A percentile compares a stretch with the other conserved stretches of the same genome.
Evolutionary conservation across 2,113 vertebrate species (phyloP).

Genomic region (Turnix velox): DNA sequence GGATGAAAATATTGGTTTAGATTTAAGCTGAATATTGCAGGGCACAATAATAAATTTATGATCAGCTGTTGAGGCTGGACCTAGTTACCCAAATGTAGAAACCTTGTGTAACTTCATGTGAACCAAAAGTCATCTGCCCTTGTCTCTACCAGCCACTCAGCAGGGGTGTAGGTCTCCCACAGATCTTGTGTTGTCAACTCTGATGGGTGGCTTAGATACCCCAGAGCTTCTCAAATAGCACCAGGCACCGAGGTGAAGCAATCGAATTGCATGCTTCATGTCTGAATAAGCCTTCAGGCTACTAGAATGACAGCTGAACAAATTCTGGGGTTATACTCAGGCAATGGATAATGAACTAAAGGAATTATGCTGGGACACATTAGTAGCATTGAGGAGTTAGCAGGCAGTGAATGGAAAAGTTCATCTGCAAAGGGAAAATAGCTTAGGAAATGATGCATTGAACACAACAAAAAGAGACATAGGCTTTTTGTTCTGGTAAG

Average conservation of each 20-base stretch:
- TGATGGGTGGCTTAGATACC: background rate
- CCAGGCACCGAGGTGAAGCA: background rate
- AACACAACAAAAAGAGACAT: background rate
- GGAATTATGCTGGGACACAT: background rate
- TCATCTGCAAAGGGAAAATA: background rate
- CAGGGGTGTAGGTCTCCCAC: background rate
- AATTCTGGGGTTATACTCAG: background rate
- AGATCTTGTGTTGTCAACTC: background rate
- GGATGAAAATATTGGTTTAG: background rate
- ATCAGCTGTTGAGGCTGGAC: background rate
- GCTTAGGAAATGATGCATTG: background rate
- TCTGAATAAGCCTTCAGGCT: background rate
- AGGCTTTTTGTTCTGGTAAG: conserved; percentile 7
- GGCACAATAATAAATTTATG: background rate
- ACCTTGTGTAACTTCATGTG: background rate
- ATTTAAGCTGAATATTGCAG: background rate
- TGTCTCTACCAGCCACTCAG: background rate
- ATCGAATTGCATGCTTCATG: background rate
- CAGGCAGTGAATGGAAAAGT: background rate
- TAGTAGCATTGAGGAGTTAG: background rate
- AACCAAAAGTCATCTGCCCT: background rate
- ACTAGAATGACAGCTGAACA: background rate
- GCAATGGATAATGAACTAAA: background rate
- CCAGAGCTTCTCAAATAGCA: background rate
- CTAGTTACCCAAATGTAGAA: background rate